Evolutionary conservation across 2,888 invertebrate genomes (phyloP), one percentile per base, ranked within the genome.

Genomic region (Minunthozetes semirufus): DNA sequence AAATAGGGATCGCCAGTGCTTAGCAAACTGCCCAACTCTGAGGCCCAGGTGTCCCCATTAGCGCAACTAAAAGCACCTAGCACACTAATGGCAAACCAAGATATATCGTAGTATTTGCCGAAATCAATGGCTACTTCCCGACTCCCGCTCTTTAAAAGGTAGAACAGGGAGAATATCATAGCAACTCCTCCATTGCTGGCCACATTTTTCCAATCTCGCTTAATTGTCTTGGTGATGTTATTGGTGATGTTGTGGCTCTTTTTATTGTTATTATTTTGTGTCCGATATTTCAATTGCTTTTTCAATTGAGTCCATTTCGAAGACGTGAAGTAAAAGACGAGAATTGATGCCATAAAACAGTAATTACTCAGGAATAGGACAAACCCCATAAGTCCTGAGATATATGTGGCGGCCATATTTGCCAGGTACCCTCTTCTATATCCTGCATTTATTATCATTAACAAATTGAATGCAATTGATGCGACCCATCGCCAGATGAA

Each of bases 41-140:
- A 93, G 70, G 94, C 91, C 90, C 92, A 92, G 0, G 94, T 94
- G 81, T 94, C 94, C 0, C 93, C 94, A 82, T 90, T 91, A 79
- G 89, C 89, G 81, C 91, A 91, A 17, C 92, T 88, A 80, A 92
- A 86, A 0, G 90, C 87, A 79, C 89, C 90, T 79, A 93, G 84
- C 72, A 92, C 87, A 38, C 90, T 91, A 79, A 92, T 85, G 3
- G 90, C 87, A n/a, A 92, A 84, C 91, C 91, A 93, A 3, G 93
- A 91, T 29, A 81, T 79, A n/a, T 79, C 86, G 80, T 92, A 93
- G 80, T 89, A 86, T 3, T 25, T 86, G 2, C 84, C 81, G 83
- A 94, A 93, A 82, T 94, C 89, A 66, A 94, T 88, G 0, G 91
- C 88, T 33, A 87, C 84, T 81, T 94, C 93, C 2, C 88, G 88